phyloP scores from a whole-genome alignment of 2,113 vertebrate genomes.

The Protobothrops flavoviridis region DNA sequence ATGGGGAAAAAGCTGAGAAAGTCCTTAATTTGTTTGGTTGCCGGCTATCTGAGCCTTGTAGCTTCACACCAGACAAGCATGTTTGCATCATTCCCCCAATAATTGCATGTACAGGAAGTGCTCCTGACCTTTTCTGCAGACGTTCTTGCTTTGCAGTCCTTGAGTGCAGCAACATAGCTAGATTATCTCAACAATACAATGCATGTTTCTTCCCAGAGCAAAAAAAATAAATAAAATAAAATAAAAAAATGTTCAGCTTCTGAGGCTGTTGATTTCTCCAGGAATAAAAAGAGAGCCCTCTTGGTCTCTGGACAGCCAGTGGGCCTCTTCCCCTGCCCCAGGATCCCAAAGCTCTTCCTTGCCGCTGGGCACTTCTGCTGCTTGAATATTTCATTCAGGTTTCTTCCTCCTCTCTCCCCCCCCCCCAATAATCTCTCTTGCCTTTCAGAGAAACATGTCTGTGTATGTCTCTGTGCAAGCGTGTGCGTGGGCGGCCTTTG shows the following conservation, averaged over 20 bases:
- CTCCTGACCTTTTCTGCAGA: background rate
- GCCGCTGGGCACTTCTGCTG: constrained; percentile 30
- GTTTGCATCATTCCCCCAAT: background rate
- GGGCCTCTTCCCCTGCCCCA: background rate
- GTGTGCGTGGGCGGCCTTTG: constrained; percentile 61
- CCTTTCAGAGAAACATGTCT: constrained; percentile 45
- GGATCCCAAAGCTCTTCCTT: background rate
- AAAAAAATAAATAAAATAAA: background rate
- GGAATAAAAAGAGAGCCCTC: background rate
- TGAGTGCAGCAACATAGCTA: background rate
- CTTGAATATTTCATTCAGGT: constrained; percentile 64
- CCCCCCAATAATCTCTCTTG: constrained; percentile 28
- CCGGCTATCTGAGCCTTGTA: background rate
- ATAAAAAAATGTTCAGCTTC: background rate
- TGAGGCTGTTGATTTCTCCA: background rate
- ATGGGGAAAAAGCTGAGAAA: background rate
- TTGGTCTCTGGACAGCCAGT: background rate
- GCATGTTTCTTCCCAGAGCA: background rate
- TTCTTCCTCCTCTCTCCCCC: constrained; percentile 31
- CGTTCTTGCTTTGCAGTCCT: background rate
- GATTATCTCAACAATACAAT: constrained; percentile 23
- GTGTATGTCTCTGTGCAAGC: constrained; percentile 8
- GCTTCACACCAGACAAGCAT: background rate
- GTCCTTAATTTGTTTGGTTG: background rate
- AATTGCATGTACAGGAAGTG: background rate